A percentile compares a stretch with the other conserved stretches of the same genome.
Conservation (phyloP, 2,888 invertebrate genomes). For the Neoscelio sp. region DNA sequence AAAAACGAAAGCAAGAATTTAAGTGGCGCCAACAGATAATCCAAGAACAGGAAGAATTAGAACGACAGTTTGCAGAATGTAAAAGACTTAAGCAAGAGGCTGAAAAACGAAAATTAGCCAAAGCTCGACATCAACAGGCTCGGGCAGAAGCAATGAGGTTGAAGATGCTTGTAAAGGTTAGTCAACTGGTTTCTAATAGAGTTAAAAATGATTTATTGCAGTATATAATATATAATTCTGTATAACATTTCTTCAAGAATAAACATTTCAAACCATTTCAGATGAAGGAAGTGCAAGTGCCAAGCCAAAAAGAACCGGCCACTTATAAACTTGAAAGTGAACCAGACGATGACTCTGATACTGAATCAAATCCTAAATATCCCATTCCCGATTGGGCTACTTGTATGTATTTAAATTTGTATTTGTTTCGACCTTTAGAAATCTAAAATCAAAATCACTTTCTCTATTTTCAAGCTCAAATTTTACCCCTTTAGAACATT, state of each 20-base stretch:
- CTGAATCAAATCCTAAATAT: slow-evolving; percentile 79
- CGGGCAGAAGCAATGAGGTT: slow-evolving; percentile 73
- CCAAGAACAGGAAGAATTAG: slow-evolving; percentile 80
- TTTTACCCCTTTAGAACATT: too few species aligned
- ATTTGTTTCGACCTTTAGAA: too few species aligned
- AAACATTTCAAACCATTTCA: not conserved
- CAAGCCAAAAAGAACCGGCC: slow-evolving; percentile 67
- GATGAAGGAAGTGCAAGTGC: slow-evolving; percentile 61
- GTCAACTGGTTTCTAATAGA: too few species aligned
- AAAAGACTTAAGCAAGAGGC: slow-evolving; percentile 81
- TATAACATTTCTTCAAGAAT: not conserved
- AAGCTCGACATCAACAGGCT: slow-evolving; percentile 79
- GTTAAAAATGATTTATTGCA: not conserved
- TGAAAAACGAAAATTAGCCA: slow-evolving; percentile 76
- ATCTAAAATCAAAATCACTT: too few species aligned
- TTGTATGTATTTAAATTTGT: too few species aligned
- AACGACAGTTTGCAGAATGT: slow-evolving; percentile 79
- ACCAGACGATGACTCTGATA: slow-evolving; percentile 80
- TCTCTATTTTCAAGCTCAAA: not conserved
- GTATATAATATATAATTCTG: not conserved
- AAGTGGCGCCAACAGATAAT: slow-evolving; percentile 74
- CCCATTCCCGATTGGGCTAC: slow-evolving; percentile 79
- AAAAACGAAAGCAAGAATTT: slow-evolving; percentile 78
- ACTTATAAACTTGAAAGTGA: slow-evolving; percentile 80
- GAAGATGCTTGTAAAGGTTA: slow-evolving; percentile 67